phyloP scores from a whole-genome alignment of 2,113 vertebrate genomes.

The Anarrhichthys ocellatus region DNA sequence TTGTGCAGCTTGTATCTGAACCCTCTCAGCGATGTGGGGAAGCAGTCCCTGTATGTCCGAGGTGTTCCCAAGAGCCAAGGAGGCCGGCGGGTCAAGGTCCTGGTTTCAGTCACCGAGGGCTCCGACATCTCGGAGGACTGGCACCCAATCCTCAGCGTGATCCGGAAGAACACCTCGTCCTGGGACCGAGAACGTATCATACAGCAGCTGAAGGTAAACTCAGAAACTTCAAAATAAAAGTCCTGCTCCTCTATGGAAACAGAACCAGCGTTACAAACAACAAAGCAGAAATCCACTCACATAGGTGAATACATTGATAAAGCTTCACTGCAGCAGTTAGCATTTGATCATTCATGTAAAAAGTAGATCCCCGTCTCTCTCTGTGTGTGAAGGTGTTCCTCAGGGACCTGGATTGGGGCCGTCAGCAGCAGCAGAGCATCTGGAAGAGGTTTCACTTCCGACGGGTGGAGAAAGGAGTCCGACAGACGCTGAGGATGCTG shows the following conservation, averaged over 20 bases:
- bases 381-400: constrained; percentile 82
- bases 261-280: no score
- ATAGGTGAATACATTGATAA: no score
- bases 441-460: constrained; percentile 92
- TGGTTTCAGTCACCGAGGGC: constrained; percentile 92
- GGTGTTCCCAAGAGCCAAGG: constrained; percentile 74
- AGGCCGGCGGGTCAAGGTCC: constrained; percentile 80
- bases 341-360: no score
- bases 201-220: constrained; percentile 84
- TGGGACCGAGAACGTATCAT: constrained; percentile 87
- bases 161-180: constrained; percentile 87
- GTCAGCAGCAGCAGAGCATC: constrained; percentile 86
- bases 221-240: no score
- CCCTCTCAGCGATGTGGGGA: constrained; percentile 90
- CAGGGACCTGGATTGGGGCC: constrained; percentile 91
- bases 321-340: no score
- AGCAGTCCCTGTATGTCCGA: constrained; percentile 81
- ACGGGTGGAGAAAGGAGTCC: constrained; percentile 88
- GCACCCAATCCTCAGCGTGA: constrained; percentile 89
- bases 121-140: constrained; percentile 90
- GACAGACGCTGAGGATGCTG: constrained; percentile 82
- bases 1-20: constrained; percentile 93
- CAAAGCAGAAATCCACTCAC: no score
- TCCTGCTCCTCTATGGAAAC: no score
- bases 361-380: not conserved